These are phyloP conservation scores for Hippocampus kuda DNA, from an alignment of 2,797 vertebrate genomes.

Conservation along the genomic window DNA sequence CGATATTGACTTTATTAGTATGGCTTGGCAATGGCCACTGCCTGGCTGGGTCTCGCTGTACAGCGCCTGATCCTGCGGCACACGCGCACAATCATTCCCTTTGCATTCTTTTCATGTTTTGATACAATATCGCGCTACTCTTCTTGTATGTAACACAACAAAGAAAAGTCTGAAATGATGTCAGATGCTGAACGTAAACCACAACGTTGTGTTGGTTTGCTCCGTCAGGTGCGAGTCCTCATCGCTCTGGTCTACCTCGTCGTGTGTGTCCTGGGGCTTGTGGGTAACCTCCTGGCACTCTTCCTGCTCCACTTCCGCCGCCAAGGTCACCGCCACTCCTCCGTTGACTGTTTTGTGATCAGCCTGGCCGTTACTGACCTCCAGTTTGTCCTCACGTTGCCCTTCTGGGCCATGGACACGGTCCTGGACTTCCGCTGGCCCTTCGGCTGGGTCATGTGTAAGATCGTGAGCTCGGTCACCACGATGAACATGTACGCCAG, in stretches of 20 bases:
- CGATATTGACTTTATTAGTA: too few species aligned
- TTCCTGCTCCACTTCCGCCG: constrained; percentile 65
- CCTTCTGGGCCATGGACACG: constrained; percentile 69
- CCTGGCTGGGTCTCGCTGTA: too few species aligned
- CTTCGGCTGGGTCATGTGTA: constrained; percentile 65
- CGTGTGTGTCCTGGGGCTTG: constrained; percentile 69
- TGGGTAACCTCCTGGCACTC: constrained; percentile 69
- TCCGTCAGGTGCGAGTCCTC: constrained; percentile 55
- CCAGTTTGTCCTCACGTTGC: constrained; percentile 68
- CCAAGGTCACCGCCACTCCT: constrained; percentile 52
- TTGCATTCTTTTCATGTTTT: too few species aligned
- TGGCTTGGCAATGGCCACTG: too few species aligned
- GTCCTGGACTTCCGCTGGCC: constrained; percentile 71
- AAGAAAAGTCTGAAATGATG: too few species aligned
- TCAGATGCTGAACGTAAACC: too few species aligned
- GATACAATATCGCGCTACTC: too few species aligned
- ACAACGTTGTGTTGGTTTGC: background rate
- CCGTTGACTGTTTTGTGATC: constrained; percentile 67
- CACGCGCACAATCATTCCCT: too few species aligned
- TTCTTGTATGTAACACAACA: too few species aligned
- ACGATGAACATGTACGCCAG: constrained; percentile 73
- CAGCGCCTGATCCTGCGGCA: too few species aligned
- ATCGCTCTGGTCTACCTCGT: constrained; percentile 68
- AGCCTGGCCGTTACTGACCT: constrained; percentile 65
- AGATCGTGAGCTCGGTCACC: constrained; percentile 67